Conservation (phyloP, 2,888 invertebrate genomes). For the Dryadula phaetusa region DNA sequence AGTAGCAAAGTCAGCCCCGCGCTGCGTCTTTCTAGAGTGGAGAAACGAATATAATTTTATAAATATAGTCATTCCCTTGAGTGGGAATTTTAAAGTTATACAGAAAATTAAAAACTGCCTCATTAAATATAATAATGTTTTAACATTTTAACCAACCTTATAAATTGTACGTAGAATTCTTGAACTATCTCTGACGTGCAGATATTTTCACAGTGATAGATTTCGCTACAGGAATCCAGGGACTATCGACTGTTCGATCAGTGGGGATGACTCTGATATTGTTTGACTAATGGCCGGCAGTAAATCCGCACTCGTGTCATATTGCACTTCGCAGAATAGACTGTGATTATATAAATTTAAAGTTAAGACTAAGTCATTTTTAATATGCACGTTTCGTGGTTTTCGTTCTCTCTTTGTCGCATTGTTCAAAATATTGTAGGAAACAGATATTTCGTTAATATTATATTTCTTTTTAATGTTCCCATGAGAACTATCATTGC, state of each 20-base stretch:
- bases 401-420: not conserved
- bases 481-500: too few relatives aligned
- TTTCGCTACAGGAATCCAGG: constrained; percentile 46
- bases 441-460: too few relatives aligned
- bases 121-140: not conserved
- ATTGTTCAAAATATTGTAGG: too few relatives aligned
- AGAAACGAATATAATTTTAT: too few relatives aligned
- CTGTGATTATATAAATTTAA: constrained; percentile 36
- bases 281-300: constrained; percentile 67
- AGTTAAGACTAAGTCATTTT: constrained; percentile 16
- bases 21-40: too few relatives aligned
- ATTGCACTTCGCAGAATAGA: constrained; percentile 61
- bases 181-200: constrained; percentile 34
- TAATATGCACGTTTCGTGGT: constrained; percentile 1
- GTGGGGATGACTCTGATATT: constrained; percentile 62
- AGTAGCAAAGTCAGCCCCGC: too few relatives aligned
- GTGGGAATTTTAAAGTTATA: too few relatives aligned
- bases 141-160: not conserved
- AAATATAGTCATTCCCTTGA: too few relatives aligned
- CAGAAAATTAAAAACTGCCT: not conserved
- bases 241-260: constrained; percentile 55
- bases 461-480: too few relatives aligned
- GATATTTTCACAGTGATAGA: constrained; percentile 48
- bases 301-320: constrained; percentile 59
- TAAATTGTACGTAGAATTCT: constrained; percentile 17